Base-by-base conservation (phyloP, 2,797 vertebrate genomes). In the Limosa lapponica region DNA sequence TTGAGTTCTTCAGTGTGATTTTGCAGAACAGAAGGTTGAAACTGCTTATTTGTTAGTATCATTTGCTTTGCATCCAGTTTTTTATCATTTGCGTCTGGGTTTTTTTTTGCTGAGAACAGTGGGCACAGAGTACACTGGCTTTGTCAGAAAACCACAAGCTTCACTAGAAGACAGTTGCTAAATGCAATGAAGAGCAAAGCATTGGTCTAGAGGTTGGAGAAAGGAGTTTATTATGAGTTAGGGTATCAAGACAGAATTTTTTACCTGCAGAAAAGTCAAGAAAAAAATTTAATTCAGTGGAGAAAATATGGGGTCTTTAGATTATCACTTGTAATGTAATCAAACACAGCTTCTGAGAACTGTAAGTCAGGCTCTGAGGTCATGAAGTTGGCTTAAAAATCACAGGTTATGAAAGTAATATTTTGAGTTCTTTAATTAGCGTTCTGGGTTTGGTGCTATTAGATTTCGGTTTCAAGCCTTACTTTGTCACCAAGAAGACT, bases 121-220 rank as follows among this genome's bases (percentile, higher is more conserved):
- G 54, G 44, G 36, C 37, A 46, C n/a, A 17, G 17, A 36, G 27
- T 59, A 28, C 5, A 1, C 30, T 91, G 75, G 43, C 14, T 82
- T 75, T 88, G 65, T 66, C 51, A 95, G 87, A 89, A 95, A 93
- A 95, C 54, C 51, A 87, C 71, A 86, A 39, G 41, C 54, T 89
- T 93, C 57, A 28, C 43, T 62, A 46, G 52, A 83, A 90, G 55
- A 24, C 6, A 67, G 30, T 8, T 88, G 71, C n/a, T 91, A 62
- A 95, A 55, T 43, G 49, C 58, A 85, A 39, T 6, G 3, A 69
- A 89, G 57, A 77, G 23, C 19, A 74, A 65, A 94, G 27, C 28
- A 24, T 34, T 73, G 8, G 12, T 77, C 13, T 80, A 75, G 54
- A 75, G 34, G 16, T 6, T 69, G 51, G 39, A 74, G 27, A 83